phyloP scores from a whole-genome alignment of 2,888 invertebrate genomes.

The Escarpia spicata region DNA sequence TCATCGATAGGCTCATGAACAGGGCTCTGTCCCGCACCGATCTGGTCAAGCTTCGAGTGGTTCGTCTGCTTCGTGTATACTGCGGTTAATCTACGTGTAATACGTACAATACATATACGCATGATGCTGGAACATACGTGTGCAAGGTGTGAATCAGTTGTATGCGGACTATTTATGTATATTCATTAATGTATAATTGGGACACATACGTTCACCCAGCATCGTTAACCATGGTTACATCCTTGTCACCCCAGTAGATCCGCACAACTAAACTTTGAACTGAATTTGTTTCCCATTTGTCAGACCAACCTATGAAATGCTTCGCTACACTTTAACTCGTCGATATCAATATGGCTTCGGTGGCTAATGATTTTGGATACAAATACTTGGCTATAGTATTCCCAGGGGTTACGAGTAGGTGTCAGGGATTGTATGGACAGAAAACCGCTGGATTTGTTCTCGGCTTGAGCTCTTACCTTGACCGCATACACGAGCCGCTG shows the following conservation, averaged over 20 bases:
- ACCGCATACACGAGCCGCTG: neutral
- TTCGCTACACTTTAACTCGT: neutral
- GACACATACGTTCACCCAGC: neutral
- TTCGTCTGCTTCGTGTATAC: neutral
- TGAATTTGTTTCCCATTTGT: neutral
- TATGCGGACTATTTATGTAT: neutral
- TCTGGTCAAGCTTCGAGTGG: conserved; percentile 12
- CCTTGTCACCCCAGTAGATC: neutral
- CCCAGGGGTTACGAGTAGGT: neutral
- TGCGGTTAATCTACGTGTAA: neutral
- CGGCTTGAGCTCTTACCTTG: neutral
- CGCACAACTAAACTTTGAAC: neutral
- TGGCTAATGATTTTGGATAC: neutral
- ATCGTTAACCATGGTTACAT: neutral
- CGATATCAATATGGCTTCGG: no score
- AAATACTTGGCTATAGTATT: no score
- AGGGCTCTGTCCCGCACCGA: neutral
- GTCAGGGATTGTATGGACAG: neutral
- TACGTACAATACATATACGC: neutral
- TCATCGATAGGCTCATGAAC: neutral
- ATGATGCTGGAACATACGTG: neutral
- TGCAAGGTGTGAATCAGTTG: neutral
- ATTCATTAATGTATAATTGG: neutral
- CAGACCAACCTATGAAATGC: neutral
- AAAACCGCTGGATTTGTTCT: neutral